Percentiles rank a stretch among this genome's conserved stretches.
These are phyloP conservation scores for Ahaetulla prasina DNA, from an alignment of 2,113 vertebrate genomes.

Conservation along the genomic window DNA sequence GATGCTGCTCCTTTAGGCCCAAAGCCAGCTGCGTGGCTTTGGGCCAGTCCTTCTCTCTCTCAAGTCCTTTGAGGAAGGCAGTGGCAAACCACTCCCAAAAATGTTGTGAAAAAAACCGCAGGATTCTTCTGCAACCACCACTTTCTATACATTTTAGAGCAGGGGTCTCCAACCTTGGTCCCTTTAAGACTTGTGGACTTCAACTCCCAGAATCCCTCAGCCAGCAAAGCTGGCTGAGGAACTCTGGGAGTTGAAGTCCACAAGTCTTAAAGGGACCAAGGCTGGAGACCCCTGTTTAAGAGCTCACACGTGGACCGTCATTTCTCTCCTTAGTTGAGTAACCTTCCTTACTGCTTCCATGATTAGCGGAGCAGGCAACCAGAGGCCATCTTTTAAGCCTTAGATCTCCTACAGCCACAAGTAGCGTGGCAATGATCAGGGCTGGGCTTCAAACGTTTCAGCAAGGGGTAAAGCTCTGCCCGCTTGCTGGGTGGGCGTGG, in stretches of 20 bases:
- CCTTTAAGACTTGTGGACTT: too few species aligned
- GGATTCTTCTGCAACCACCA: background rate
- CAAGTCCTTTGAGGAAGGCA: background rate
- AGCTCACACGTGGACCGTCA: background rate
- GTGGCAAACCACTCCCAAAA: background rate
- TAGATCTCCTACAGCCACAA: background rate
- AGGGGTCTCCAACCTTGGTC: too few species aligned
- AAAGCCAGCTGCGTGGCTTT: background rate
- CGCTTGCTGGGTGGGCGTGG: too few species aligned
- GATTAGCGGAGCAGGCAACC: background rate
- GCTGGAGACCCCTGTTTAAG: too few species aligned
- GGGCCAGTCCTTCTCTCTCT: background rate
- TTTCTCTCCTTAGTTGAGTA: background rate
- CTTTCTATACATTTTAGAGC: background rate
- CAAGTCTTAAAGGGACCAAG: too few species aligned
- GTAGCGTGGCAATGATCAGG: background rate
- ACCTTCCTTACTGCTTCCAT: background rate
- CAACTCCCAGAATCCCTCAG: too few species aligned
- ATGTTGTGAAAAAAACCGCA: background rate
- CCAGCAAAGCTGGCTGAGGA: too few species aligned
- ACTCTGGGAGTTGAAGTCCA: too few species aligned
- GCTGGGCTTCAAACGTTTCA: too few species aligned
- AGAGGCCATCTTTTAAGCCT: background rate
- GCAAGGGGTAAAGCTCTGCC: too few species aligned
- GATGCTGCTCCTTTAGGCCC: background rate